Evolutionary conservation across 1,140 invertebrate species (phyloP).

Genomic region (Zaprionus capensis): DNA sequence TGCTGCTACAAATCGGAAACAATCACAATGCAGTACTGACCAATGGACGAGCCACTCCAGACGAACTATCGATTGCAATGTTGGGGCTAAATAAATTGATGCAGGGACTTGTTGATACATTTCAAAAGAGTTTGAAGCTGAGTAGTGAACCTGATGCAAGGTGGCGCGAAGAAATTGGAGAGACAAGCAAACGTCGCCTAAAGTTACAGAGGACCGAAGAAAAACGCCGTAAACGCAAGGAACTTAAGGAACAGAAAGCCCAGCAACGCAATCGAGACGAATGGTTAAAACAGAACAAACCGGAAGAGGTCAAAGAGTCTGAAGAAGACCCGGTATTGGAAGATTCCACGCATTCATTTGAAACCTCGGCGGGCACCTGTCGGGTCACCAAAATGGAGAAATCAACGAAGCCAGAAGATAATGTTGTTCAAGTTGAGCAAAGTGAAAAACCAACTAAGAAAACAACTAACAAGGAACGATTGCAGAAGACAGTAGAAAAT

Average conservation of each 20-base stretch:
- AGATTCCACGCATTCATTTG: not conserved
- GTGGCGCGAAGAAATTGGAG: constrained; percentile 69
- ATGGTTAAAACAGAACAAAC: constrained; percentile 67
- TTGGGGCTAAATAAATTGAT: constrained; percentile 70
- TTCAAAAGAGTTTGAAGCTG: constrained; percentile 53
- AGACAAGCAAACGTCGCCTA: constrained; percentile 65
- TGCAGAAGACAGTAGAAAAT: not conserved
- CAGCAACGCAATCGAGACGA: constrained; percentile 63
- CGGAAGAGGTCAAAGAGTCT: not conserved
- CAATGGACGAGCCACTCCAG: constrained; percentile 67
- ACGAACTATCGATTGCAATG: constrained; percentile 73
- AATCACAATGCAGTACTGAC: constrained; percentile 63
- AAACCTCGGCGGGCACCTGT: not conserved
- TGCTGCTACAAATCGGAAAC: constrained; percentile 58
- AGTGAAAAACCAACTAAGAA: not conserved
- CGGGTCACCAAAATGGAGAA: not conserved
- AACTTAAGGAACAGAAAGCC: constrained; percentile 67
- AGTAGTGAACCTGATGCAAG: constrained; percentile 33
- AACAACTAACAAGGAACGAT: not conserved
- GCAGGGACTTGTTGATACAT: constrained; percentile 50
- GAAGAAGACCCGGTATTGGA: not conserved
- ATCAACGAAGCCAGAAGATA: not conserved
- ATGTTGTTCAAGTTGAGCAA: not conserved
- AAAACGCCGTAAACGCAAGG: constrained; percentile 58
- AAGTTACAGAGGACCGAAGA: constrained; percentile 65